Percentiles rank a stretch among this genome's conserved stretches.
phyloP scores from a whole-genome alignment of 2,888 invertebrate genomes.

The Oscheius onirici region DNA sequence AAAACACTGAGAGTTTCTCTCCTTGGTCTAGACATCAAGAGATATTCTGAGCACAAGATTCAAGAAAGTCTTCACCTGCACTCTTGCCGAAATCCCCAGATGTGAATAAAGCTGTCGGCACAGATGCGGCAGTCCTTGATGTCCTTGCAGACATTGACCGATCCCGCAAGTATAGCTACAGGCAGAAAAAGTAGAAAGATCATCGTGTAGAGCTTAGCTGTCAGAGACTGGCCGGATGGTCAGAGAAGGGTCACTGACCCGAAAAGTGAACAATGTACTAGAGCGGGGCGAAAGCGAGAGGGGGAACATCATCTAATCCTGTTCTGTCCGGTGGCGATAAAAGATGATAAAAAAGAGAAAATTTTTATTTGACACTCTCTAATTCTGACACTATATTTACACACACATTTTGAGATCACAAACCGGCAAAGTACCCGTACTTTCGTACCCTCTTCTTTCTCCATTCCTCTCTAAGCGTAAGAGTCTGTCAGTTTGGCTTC shows the following conservation, averaged over 20 bases:
- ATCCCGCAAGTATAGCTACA: slow-evolving; percentile 42
- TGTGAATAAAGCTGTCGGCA: slow-evolving; percentile 68
- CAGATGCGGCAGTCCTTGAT: slow-evolving; percentile 62
- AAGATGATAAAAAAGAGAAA: too few relatives aligned
- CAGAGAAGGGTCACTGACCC: slow-evolving; percentile 37
- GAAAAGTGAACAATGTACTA: slow-evolving; percentile 32
- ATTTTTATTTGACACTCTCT: slow-evolving; percentile 9
- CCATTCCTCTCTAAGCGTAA: slow-evolving; percentile 14
- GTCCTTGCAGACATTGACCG: slow-evolving; percentile 66
- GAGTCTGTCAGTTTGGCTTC: slow-evolving; percentile 46
- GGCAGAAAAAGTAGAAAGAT: slow-evolving; percentile 7
- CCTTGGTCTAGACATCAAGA: too few relatives aligned
- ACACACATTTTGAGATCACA: slow-evolving; percentile 18
- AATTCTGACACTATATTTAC: slow-evolving; percentile 11
- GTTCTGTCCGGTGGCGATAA: too few relatives aligned
- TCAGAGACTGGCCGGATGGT: slow-evolving; percentile 49
- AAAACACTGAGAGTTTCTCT: too few relatives aligned
- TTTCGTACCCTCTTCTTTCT: too few relatives aligned
- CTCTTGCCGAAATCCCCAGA: slow-evolving; percentile 69
- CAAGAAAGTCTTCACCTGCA: slow-evolving; percentile 58
- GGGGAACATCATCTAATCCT: neutral
- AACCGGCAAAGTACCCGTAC: slow-evolving; percentile 25
- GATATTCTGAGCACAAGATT: too few relatives aligned
- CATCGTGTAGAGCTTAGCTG: slow-evolving; percentile 36
- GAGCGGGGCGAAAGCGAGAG: slow-evolving; percentile 23